Conservation (phyloP, 2,888 invertebrate genomes). For the Oxytorus armatus region DNA sequence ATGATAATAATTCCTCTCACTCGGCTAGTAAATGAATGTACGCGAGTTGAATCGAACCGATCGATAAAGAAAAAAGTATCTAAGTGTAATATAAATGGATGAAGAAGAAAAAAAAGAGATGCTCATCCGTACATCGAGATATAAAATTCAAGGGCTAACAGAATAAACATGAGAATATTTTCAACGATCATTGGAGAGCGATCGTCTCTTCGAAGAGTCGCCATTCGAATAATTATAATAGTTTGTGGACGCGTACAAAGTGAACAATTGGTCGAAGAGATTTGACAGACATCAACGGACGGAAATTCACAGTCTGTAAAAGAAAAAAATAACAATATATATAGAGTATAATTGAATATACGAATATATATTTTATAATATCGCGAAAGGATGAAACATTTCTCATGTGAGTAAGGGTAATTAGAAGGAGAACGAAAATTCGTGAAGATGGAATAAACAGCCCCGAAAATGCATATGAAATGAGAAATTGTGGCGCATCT, state of each 20-base stretch:
- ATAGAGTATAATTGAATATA: conserved; percentile 58
- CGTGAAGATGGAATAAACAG: not conserved
- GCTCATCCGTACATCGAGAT: conserved; percentile 14
- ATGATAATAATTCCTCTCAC: conserved; percentile 46
- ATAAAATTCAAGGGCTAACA: conserved; percentile 18
- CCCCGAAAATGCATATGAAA: not conserved
- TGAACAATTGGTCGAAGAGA: not conserved
- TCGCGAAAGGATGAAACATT: conserved; percentile 44
- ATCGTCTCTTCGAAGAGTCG: conserved; percentile 30
- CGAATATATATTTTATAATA: conserved; percentile 65
- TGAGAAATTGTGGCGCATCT: conserved; percentile 26
- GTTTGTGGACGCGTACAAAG: conserved; percentile 9
- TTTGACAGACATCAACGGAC: conserved; percentile 26
- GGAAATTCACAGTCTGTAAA: conserved; percentile 32
- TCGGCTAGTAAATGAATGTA: conserved; percentile 44
- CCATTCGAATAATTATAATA: conserved; percentile 31
- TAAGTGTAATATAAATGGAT: conserved; percentile 50
- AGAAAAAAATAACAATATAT: conserved; percentile 35
- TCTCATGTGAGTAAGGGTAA: conserved; percentile 31
- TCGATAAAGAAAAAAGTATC: conserved; percentile 49
- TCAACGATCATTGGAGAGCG: too few species aligned
- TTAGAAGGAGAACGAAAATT: conserved; percentile 6
- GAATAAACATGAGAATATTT: conserved; percentile 18
- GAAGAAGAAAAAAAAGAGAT: conserved; percentile 26
- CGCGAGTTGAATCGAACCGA: conserved; percentile 35